phyloP scores from a whole-genome alignment of 2,888 invertebrate genomes.

The Amiota minor region DNA sequence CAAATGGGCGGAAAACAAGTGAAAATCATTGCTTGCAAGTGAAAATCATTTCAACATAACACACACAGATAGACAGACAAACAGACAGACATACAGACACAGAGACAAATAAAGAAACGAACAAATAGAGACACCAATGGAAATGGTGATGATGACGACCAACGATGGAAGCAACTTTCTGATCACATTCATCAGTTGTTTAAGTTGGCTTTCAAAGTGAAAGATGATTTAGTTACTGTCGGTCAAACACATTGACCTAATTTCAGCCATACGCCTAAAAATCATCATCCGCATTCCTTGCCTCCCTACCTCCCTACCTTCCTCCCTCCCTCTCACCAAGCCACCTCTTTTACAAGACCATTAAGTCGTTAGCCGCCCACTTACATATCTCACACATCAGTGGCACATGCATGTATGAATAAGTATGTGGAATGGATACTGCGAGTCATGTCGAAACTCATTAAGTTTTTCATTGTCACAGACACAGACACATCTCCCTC shows the following conservation, averaged over 20 bases:
- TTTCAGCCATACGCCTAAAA: conserved; percentile 5
- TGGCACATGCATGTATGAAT: too few species aligned
- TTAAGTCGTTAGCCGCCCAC: neutral
- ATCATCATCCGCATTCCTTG: neutral
- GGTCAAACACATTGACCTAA: conserved; percentile 19
- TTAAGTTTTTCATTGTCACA: conserved; percentile 48
- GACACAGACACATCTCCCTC: neutral
- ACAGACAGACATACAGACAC: too few species aligned
- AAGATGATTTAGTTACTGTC: conserved; percentile 9
- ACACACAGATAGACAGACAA: neutral
- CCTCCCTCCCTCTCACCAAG: too few species aligned
- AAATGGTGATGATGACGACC: too few species aligned
- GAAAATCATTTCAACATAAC: conserved; percentile 37
- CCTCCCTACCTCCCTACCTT: too few species aligned
- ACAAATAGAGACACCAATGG: too few species aligned
- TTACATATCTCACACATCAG: conserved; percentile 9
- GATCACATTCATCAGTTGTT: neutral
- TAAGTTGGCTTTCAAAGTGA: conserved; percentile 16
- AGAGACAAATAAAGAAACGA: too few species aligned
- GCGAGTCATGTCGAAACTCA: neutral
- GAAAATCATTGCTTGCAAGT: conserved; percentile 20
- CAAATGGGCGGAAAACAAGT: conserved; percentile 32
- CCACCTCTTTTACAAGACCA: too few species aligned
- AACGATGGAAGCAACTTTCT: neutral
- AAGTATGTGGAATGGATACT: too few species aligned